These are phyloP conservation scores for Pachycephala philippinensis DNA, from an alignment of 2,113 vertebrate genomes.

Conservation along the genomic window DNA sequence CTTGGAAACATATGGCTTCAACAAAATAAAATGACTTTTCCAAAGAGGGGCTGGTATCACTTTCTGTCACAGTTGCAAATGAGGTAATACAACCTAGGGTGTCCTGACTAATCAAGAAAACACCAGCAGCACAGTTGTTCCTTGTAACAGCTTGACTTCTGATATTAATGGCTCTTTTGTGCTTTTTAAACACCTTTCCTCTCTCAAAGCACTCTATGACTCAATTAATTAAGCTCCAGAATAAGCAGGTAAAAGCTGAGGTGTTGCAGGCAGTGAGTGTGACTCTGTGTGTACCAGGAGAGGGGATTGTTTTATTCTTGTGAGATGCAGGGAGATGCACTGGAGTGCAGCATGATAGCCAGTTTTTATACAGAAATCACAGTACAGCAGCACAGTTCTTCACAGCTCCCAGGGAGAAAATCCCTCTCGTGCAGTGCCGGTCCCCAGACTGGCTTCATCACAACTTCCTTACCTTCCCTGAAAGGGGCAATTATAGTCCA, in stretches of 20 bases:
- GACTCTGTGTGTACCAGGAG: neutral
- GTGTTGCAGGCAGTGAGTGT: neutral
- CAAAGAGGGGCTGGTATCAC: neutral
- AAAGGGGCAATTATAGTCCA: neutral
- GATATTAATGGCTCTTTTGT: neutral
- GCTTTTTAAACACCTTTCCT: neutral
- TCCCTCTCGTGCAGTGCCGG: neutral
- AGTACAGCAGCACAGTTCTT: neutral
- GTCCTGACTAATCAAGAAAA: neutral
- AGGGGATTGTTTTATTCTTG: neutral
- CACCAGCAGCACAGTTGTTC: neutral
- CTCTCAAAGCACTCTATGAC: neutral
- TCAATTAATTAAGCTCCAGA: neutral
- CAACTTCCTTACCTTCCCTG: neutral
- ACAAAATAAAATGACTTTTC: slow-evolving; percentile 57
- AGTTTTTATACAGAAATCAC: neutral
- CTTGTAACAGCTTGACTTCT: neutral
- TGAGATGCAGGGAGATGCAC: neutral
- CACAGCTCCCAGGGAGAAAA: neutral
- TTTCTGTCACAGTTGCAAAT: neutral
- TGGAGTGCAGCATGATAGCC: neutral
- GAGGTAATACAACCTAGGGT: neutral
- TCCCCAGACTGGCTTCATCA: neutral
- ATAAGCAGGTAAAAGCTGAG: neutral
- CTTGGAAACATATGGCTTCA: neutral